Conservation (phyloP, 2,113 vertebrate genomes). For the Labeo catla region DNA sequence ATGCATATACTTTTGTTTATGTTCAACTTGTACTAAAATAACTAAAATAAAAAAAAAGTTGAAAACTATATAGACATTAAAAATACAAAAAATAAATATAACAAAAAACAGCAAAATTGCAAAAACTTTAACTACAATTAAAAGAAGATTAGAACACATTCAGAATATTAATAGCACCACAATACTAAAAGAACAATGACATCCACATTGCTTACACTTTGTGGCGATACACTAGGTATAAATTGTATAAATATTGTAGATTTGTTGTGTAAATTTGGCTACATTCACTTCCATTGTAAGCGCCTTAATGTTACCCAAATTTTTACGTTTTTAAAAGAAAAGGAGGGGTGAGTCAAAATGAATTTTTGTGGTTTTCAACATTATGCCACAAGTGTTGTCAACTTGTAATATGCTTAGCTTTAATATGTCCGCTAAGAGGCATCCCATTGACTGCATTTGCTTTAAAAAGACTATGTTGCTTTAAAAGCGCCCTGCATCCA, state of each 20-base stretch:
- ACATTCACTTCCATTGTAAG: background rate
- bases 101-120: too few relatives aligned
- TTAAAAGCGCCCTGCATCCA: background rate
- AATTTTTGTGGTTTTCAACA: background rate
- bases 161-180: background rate
- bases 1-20: too few relatives aligned
- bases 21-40: too few relatives aligned
- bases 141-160: too few relatives aligned
- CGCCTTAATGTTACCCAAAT: background rate
- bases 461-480: background rate
- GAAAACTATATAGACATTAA: too few relatives aligned
- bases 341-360: background rate
- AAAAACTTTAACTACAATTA: too few relatives aligned
- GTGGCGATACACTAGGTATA: background rate
- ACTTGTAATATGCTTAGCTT: background rate
- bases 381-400: conserved; percentile 10
- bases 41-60: too few relatives aligned
- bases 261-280: background rate
- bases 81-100: too few relatives aligned
- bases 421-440: background rate
- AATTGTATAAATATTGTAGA: background rate
- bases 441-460: background rate
- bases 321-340: background rate
- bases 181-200: background rate
- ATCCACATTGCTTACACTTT: background rate